Base-by-base conservation (phyloP, 53 echinoderm and acorn worm genomes). In the Temnopleurus reevesii region DNA sequence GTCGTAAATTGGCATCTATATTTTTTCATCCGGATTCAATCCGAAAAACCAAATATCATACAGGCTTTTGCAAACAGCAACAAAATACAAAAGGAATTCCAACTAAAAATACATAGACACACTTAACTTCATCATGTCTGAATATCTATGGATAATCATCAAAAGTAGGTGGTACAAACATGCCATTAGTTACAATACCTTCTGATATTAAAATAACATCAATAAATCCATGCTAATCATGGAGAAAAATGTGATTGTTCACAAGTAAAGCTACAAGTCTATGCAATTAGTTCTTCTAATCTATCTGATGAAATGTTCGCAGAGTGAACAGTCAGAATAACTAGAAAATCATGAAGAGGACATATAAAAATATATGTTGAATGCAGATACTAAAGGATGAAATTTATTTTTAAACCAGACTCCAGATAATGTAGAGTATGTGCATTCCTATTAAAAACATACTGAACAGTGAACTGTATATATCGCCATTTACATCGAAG, bases 131-230 rank as follows among this genome's bases (percentile, higher is more conserved):
- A 79, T 79, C 79, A 51, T 51, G 19, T 49, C 29, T 49, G 49
- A 71, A 19, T 49, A 79, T 49, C 49, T 12, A 6, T 27, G 51
- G 79, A 79, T 79, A 49, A 79, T 46, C 49, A 79, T 79, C 79
- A 79, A 79, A 79, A 51, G 51, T 41, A 46, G 21, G 77, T 77
- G 77, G 46, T 45, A 77, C 2, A 45, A 46, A 28, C n/a, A 65
- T 1, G 35, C 38, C 19, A 38, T 18, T 7, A 19, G 26, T 34
- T 13, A 36, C 34, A 65, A 35, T 65, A 65, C 19, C 65, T 19
- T 65, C 33, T 36, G 41, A n/a, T n/a, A n/a, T n/a, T n/a, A n/a
- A n/a, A n/a, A n/a, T n/a, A n/a, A n/a, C n/a, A n/a, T n/a, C n/a
- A n/a, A n/a, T n/a, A n/a, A n/a, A n/a, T n/a, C n/a, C n/a, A n/a